Conservation (phyloP, 2,888 invertebrate genomes). For the Atrina japonica region DNA sequence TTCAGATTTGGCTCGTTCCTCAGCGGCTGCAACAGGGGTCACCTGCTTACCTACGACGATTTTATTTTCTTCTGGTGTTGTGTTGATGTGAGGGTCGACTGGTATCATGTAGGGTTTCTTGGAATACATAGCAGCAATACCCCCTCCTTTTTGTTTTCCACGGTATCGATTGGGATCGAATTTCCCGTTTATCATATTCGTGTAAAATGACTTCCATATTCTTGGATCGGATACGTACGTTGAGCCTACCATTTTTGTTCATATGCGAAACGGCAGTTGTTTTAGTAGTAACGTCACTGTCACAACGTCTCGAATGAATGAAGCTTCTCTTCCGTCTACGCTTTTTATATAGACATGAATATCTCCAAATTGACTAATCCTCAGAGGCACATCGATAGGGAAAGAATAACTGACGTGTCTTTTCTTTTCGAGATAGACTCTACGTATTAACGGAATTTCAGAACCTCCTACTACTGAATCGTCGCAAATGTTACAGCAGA, state of each 20-base stretch:
- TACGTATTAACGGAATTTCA: conserved; percentile 33
- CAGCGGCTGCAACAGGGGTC: too few relatives aligned
- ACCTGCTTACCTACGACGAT: too few relatives aligned
- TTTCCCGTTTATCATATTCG: conserved; percentile 25
- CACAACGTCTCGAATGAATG: conserved; percentile 32
- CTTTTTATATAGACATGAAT: conserved; percentile 41
- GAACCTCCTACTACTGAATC: conserved; percentile 35
- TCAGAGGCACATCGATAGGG: conserved; percentile 34
- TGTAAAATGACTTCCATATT: conserved; percentile 28
- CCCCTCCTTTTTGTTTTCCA: conserved; percentile 33
- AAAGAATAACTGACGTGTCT: conserved; percentile 20
- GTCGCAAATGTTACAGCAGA: conserved; percentile 39
- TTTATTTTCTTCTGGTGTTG: background rate
- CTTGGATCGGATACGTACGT: conserved; percentile 29
- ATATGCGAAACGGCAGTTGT: too few relatives aligned
- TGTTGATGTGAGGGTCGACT: conserved; percentile 35
- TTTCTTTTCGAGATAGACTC: conserved; percentile 12
- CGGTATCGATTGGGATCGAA: conserved; percentile 25
- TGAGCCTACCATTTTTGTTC: too few relatives aligned
- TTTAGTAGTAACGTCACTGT: conserved; percentile 33
- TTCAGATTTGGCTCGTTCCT: conserved; percentile 30
- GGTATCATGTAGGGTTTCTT: conserved; percentile 40
- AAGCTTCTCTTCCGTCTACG: conserved; percentile 7
- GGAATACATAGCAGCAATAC: conserved; percentile 27
- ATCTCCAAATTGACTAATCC: conserved; percentile 14